phyloP scores from a whole-genome alignment of 2,113 vertebrate species.

The Gymnarchus niloticus region DNA sequence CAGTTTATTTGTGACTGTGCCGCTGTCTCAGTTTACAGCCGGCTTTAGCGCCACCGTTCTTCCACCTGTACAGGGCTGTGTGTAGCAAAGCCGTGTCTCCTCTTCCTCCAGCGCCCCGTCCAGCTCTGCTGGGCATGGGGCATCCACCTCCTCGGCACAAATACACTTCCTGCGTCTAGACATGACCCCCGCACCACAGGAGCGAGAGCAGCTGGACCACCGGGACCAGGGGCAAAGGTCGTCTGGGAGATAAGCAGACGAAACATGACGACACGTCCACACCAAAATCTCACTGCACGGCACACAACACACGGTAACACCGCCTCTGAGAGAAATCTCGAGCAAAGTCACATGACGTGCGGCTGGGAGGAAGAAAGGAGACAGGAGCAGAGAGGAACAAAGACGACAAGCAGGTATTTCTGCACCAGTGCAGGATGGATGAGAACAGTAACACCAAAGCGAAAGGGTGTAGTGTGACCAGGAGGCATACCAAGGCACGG shows the following conservation, averaged over 20 bases:
- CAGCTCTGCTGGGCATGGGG: conserved; percentile 49
- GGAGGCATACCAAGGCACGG: conserved; percentile 60
- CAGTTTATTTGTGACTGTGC: not conserved
- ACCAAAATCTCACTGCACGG: not conserved
- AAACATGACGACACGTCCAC: too few relatives aligned
- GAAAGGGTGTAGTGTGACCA: too few relatives aligned
- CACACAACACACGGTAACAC: not conserved
- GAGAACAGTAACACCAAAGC: too few relatives aligned
- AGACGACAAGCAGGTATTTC: not conserved
- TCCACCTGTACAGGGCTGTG: conserved; percentile 66
- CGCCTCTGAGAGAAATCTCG: not conserved
- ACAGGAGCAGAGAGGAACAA: not conserved
- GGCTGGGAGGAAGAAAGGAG: not conserved
- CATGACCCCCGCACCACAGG: conserved; percentile 68
- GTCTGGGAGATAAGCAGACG: conserved; percentile 42
- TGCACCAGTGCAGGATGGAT: not conserved
- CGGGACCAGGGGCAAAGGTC: conserved; percentile 72
- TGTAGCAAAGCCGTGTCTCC: conserved; percentile 71
- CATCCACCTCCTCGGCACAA: conserved; percentile 55
- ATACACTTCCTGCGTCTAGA: conserved; percentile 58
- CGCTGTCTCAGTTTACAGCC: not conserved
- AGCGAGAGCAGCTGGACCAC: conserved; percentile 72
- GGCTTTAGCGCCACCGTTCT: not conserved
- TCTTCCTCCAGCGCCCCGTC: conserved; percentile 42
- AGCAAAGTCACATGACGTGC: not conserved